Conservation (phyloP, 2,797 vertebrate genomes). For the Onychomys torridus region DNA sequence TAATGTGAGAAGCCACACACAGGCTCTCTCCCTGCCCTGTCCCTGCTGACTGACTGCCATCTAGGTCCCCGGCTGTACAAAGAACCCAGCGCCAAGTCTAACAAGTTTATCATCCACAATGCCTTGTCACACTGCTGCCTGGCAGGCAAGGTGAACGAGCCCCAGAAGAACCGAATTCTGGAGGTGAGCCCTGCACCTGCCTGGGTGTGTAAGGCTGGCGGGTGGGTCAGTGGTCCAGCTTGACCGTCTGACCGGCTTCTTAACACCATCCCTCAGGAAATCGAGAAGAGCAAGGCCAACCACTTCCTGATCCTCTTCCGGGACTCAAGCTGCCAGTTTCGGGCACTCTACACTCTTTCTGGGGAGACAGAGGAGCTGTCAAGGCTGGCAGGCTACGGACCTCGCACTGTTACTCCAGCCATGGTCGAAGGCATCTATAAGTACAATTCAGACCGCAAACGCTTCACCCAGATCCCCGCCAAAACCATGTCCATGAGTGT, state of each 20-base stretch:
- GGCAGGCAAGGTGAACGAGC: constrained; percentile 96
- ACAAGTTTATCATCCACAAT: constrained; percentile 97
- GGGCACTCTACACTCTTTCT: constrained; percentile 94
- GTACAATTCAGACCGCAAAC: constrained; percentile 97
- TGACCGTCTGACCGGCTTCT: background rate
- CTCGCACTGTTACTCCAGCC: constrained; percentile 89
- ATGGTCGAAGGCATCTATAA: constrained; percentile 97
- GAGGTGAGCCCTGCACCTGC: constrained; percentile 88
- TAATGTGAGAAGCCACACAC: rapidly evolving
- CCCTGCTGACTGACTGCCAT: background rate
- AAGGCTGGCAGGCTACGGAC: constrained; percentile 93
- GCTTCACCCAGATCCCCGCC: constrained; percentile 95
- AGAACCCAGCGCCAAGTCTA: constrained; percentile 97
- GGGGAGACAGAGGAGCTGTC: constrained; percentile 94
- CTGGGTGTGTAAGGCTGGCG: rapidly evolving
- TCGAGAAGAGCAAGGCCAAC: constrained; percentile 94
- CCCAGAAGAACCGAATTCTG: constrained; percentile 96
- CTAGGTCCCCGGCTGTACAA: constrained; percentile 96
- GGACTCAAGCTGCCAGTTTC: constrained; percentile 95
- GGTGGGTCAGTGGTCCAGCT: rapidly evolving
- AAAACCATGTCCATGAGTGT: constrained; percentile 98
- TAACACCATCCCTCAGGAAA: constrained; percentile 88
- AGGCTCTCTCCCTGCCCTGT: rapidly evolving
- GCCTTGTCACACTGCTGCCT: constrained; percentile 96
- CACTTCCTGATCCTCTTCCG: constrained; percentile 97